phyloP scores from a whole-genome alignment of 2,888 invertebrate genomes.

The Ophion slaviceki region DNA sequence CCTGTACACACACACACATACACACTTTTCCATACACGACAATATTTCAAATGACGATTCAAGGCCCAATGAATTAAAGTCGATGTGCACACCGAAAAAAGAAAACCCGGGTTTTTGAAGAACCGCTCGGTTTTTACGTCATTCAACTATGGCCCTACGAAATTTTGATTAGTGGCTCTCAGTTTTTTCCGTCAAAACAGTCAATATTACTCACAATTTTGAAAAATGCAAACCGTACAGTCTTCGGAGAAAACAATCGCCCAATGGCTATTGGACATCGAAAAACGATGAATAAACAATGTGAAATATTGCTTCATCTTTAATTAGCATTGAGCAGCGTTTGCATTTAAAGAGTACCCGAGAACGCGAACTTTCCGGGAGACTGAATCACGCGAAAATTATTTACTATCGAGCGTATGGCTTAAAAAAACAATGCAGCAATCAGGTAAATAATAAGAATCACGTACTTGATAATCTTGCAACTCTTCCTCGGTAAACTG shows the following conservation, averaged over 20 bases:
- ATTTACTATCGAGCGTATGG: not conserved
- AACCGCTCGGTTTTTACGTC: slow-evolving; percentile 30
- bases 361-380: not conserved
- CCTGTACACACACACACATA: too few relatives aligned
- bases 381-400: not conserved
- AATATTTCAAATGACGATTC: not conserved
- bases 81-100: not conserved
- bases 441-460: slow-evolving; percentile 4
- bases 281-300: not conserved
- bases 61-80: not conserved
- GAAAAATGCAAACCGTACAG: slow-evolving; percentile 6
- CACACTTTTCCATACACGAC: not conserved
- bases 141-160: slow-evolving; percentile 23
- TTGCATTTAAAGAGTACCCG: not conserved
- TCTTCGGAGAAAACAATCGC: not conserved
- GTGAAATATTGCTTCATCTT: not conserved
- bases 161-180: not conserved
- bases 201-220: slow-evolving; percentile 35
- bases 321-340: not conserved
- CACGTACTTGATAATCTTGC: slow-evolving; percentile 93
- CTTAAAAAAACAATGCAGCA: not conserved
- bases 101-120: not conserved
- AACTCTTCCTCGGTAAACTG: slow-evolving; percentile 95
- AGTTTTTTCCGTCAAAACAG: slow-evolving; percentile 52
- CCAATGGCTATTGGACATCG: not conserved